Evolutionary conservation across 2,888 invertebrate species (phyloP).

Genomic region (Poecilus cupreus): DNA sequence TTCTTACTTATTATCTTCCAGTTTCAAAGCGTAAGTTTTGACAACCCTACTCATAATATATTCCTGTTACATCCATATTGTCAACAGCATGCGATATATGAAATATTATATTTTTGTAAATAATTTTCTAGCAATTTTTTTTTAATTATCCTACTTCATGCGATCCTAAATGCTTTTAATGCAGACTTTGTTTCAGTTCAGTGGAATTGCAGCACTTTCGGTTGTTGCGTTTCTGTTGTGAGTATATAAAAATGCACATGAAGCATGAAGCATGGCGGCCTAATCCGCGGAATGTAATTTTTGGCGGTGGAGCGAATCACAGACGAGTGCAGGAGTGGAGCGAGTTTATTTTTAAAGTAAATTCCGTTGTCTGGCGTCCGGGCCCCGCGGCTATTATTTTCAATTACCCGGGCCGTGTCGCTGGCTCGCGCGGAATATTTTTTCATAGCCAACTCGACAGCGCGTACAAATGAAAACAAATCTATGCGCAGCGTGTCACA

Average conservation of each 20-base stretch:
- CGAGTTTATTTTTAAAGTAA: conserved; percentile 53
- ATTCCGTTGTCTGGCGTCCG: conserved; percentile 52
- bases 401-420: conserved; percentile 44
- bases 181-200: neutral
- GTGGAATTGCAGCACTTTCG: too few relatives aligned
- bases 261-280: neutral
- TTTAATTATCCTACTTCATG: too few relatives aligned
- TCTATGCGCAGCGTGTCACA: conserved; percentile 62
- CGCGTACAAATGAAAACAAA: conserved; percentile 67
- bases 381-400: conserved; percentile 53
- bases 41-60: too few relatives aligned
- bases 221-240: too few relatives aligned
- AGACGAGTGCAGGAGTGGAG: neutral
- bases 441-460: conserved; percentile 49
- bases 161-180: too few relatives aligned
- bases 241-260: too few relatives aligned
- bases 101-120: too few relatives aligned
- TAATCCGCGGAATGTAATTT: neutral
- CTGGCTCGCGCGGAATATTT: conserved; percentile 42
- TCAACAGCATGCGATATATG: too few relatives aligned
- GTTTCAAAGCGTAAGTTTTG: too few relatives aligned
- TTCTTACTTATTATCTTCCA: too few relatives aligned
- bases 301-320: neutral
- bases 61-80: too few relatives aligned
- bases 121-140: too few relatives aligned